phyloP scores from a whole-genome alignment of 1,140 invertebrate species.

The Atopsyche davidsoni region DNA sequence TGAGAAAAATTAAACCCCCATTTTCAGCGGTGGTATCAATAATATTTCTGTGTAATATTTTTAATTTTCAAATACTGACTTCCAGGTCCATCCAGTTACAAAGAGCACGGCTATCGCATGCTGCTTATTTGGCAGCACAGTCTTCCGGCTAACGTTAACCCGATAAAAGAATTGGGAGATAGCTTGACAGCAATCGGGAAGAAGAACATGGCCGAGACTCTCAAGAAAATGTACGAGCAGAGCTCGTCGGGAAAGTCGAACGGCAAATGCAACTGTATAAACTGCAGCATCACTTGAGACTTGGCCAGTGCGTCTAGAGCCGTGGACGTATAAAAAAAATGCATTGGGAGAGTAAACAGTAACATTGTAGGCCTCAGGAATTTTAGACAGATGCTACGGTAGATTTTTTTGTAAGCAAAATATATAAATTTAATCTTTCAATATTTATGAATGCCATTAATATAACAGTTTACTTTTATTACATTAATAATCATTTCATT shows the following conservation, averaged over 20 bases:
- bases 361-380: too few relatives aligned
- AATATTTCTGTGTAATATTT: not conserved
- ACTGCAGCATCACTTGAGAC: constrained; percentile 27
- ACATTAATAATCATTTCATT: too few relatives aligned
- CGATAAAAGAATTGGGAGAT: constrained; percentile 60
- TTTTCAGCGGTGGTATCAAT: too few relatives aligned
- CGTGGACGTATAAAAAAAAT: constrained; percentile 17
- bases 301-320: constrained; percentile 14
- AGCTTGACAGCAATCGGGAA: constrained; percentile 57
- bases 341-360: too few relatives aligned
- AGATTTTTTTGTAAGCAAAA: too few relatives aligned
- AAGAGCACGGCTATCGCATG: constrained; percentile 67
- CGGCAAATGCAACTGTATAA: constrained; percentile 19
- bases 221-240: constrained; percentile 33
- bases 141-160: constrained; percentile 53
- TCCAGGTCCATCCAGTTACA: constrained; percentile 64
- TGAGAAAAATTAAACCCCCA: not conserved
- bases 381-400: too few relatives aligned
- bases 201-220: constrained; percentile 50
- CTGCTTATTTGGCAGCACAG: constrained; percentile 66
- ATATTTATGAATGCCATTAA: too few relatives aligned
- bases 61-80: not conserved
- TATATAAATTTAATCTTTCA: too few relatives aligned
- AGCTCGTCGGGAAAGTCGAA: constrained; percentile 8
- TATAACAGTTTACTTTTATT: too few relatives aligned